Evolutionary conservation across 2,888 invertebrate species (phyloP).

Genomic region (Mellilla xanthometata): DNA sequence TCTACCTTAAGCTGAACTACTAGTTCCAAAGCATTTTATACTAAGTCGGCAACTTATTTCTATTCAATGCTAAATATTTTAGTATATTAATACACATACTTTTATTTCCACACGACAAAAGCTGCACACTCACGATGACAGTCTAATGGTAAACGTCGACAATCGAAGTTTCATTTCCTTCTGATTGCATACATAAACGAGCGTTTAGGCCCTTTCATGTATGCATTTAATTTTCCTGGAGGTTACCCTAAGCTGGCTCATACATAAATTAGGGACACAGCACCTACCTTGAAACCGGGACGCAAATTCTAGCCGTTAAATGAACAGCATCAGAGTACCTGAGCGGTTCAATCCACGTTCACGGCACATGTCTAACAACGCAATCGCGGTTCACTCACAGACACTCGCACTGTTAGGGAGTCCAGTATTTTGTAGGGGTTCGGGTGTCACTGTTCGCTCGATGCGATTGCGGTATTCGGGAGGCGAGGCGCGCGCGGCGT

Average conservation of each 20-base stretch:
- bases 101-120: constrained; percentile 40
- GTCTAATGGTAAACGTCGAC: constrained; percentile 31
- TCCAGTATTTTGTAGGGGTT: constrained; percentile 36
- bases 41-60: constrained; percentile 29
- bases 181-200: constrained; percentile 21
- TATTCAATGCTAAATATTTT: constrained; percentile 33
- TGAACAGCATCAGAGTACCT: constrained; percentile 34
- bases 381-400: constrained; percentile 43
- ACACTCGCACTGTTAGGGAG: constrained; percentile 56
- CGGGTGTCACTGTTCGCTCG: constrained; percentile 63
- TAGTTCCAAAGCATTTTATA: background rate
- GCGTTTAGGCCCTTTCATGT: constrained; percentile 15
- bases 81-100: constrained; percentile 42
- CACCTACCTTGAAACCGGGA: constrained; percentile 42
- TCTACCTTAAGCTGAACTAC: too few relatives aligned
- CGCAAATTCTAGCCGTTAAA: constrained; percentile 35
- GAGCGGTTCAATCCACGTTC: constrained; percentile 42
- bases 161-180: constrained; percentile 36
- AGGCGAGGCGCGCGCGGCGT: constrained; percentile 43
- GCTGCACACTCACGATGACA: constrained; percentile 43
- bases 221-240: constrained; percentile 4
- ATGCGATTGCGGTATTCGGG: constrained; percentile 37
- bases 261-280: constrained; percentile 26
- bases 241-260: constrained; percentile 2
- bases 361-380: constrained; percentile 53